Evolutionary conservation across 2,797 vertebrate genomes (phyloP).

Genomic region (Prionace glauca): DNA sequence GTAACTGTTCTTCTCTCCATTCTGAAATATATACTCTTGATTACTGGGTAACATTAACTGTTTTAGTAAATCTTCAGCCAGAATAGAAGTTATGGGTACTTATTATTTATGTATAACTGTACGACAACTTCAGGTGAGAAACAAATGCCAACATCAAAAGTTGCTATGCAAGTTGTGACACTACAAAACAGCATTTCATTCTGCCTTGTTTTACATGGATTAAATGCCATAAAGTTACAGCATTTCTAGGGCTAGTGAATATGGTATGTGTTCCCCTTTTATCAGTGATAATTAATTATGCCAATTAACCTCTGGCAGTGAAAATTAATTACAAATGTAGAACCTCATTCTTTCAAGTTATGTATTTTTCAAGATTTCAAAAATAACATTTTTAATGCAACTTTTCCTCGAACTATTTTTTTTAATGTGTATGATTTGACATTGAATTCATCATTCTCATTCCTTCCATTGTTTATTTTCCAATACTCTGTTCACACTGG

Average conservation of each 20-base stretch:
- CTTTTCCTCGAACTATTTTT: background rate
- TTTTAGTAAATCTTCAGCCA: background rate
- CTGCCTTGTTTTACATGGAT: background rate
- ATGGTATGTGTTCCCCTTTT: background rate
- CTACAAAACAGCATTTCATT: background rate
- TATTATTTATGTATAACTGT: background rate
- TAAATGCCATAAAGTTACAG: background rate
- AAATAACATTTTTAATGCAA: too few species aligned
- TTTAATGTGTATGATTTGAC: too few species aligned
- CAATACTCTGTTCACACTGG: too few species aligned
- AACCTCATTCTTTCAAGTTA: background rate
- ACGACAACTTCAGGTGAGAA: background rate
- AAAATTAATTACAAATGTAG: background rate
- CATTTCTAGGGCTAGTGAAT: background rate
- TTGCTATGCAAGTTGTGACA: background rate
- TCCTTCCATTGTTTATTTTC: background rate
- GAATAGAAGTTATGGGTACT: background rate
- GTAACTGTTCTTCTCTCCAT: background rate
- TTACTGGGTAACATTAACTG: background rate
- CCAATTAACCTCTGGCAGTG: background rate
- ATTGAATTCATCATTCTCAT: background rate
- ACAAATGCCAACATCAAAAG: background rate
- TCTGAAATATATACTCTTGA: background rate
- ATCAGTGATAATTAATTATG: background rate
- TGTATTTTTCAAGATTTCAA: background rate